Evolutionary conservation across 2,113 vertebrate genomes (phyloP).

Genomic region (Pluvialis apricaria): DNA sequence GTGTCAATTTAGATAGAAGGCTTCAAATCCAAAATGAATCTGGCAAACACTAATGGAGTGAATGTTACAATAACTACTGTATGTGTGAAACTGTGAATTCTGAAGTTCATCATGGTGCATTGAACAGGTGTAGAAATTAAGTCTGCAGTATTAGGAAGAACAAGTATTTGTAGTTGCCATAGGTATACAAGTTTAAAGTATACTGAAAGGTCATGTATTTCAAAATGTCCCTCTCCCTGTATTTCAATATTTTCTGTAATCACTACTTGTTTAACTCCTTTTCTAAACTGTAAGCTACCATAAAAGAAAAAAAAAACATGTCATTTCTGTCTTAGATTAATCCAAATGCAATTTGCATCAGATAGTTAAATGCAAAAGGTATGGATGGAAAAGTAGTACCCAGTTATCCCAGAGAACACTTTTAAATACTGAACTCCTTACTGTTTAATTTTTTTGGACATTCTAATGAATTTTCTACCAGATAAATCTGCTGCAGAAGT

Average conservation of each 20-base stretch:
- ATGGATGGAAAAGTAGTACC: background rate
- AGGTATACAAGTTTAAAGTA: background rate
- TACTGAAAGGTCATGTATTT: background rate
- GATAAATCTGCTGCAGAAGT: background rate
- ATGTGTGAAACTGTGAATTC: constrained; percentile 34
- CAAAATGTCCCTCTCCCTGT: accelerated
- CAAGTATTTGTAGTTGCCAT: background rate
- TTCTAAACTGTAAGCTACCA: background rate
- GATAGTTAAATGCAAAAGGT: background rate
- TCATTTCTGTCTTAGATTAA: background rate
- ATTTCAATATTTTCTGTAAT: background rate
- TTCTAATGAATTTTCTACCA: background rate
- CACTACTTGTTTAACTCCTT: background rate
- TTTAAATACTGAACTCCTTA: background rate
- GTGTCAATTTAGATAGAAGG: constrained; percentile 69
- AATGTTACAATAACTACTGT: constrained; percentile 25
- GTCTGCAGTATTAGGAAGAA: background rate
- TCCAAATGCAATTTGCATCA: background rate
- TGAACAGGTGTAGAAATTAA: background rate
- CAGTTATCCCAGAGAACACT: background rate
- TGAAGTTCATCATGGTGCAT: background rate
- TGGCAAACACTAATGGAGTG: constrained; percentile 69
- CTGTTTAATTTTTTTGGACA: background rate
- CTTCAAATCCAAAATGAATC: constrained; percentile 64
- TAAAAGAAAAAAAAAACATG: background rate